Conservation (phyloP, 2,113 vertebrate genomes). For the Hydropotes inermis region DNA sequence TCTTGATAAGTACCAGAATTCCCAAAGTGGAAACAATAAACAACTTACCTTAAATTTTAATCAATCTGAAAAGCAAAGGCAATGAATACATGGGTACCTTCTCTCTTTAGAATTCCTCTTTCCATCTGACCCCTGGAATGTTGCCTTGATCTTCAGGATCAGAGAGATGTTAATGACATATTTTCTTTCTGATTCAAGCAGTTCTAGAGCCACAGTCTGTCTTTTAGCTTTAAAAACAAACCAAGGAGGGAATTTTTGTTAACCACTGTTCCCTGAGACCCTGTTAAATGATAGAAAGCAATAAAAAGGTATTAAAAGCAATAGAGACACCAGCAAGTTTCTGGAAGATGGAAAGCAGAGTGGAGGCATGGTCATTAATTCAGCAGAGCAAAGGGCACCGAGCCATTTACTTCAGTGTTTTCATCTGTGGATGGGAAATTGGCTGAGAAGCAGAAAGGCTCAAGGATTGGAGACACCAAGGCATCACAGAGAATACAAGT, state of each 20-base stretch:
- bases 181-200: constrained; percentile 95
- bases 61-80: constrained; percentile 60
- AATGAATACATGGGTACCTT: constrained; percentile 84
- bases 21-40: constrained; percentile 19
- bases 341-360: background rate
- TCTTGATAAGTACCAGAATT: background rate
- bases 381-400: background rate
- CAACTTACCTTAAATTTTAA: constrained; percentile 61
- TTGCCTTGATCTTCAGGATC: constrained; percentile 95
- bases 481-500: background rate
- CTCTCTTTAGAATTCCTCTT: constrained; percentile 90
- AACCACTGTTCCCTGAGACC: background rate
- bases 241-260: constrained; percentile 11
- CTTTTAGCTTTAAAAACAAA: constrained; percentile 87
- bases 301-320: constrained; percentile 16
- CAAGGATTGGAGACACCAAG: background rate
- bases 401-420: background rate
- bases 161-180: constrained; percentile 95
- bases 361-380: background rate
- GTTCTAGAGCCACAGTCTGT: constrained; percentile 92
- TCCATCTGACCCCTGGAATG: constrained; percentile 90
- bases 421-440: background rate
- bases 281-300: background rate
- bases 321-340: background rate
- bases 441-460: background rate